Evolutionary conservation across 2,888 invertebrate species (phyloP), one percentile per base, ranked within the genome.

Genomic region (Rhorus exstirpatorius): DNA sequence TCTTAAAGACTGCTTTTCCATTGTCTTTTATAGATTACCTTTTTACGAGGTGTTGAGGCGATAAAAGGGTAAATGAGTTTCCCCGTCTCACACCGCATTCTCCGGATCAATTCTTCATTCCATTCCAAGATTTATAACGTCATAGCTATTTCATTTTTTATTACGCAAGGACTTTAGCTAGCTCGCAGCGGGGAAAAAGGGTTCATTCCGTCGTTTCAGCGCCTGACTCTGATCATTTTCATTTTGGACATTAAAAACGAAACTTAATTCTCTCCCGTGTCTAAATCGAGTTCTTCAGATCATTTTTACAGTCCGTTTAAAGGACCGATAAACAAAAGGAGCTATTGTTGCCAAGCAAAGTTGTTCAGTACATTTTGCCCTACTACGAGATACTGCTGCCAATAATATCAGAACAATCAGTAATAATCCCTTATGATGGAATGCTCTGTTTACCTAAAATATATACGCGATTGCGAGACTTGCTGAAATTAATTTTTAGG

Each of bases 51-150:
- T 53, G 31, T 21, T 38, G 58, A 49, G 14, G 72, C 49, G 68
- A 79, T 68, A 74, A 79, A 79, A 74, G 51, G 41, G 41, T 44
- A 74, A 74, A 79, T 74, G 67, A 79, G 74, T 79, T 67, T 79
- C 72, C 67, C 31, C 72, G 49, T 78, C 71, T 46, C 21, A 35
- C 60, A 21, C 44, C 1, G 21, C n/a, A 51, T 24, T 19, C 14
- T 41, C 74, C 44, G 46, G 12, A 38, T n/a, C 26, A 53, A 21
- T 38, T 46, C 10, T 35, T 53, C 55, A 35, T 21, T 60, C 14
- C 14, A 41, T 26, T 14, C 58, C 14, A 1, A 12, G 46, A 65
- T n/a, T 49, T 12, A 68, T 17, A 1, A n/a, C n/a, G 14, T 8
- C 49, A 1, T n/a, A n/a, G 41, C 41, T 67, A 35, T 67, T 61